Evolutionary conservation across 2,888 invertebrate species (phyloP), one percentile per base, ranked within the genome.

Genomic region (Acanthosepion esculentum): DNA sequence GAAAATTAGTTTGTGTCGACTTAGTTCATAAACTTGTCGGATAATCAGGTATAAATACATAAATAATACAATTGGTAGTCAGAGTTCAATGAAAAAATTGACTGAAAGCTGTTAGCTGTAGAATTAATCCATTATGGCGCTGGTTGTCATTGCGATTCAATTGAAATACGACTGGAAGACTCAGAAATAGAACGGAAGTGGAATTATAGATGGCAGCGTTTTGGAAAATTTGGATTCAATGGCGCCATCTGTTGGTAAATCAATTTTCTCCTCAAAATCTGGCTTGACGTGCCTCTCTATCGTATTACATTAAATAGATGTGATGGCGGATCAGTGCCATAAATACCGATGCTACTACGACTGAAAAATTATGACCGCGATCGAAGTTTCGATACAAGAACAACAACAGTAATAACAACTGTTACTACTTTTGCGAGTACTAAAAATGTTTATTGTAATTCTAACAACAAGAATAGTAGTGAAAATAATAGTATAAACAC

Each of bases 141-240:
- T 78, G 78, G 78, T 78, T 78, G 78, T 78, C 78, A 78, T n/a
- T 78, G 78, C 18, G 78, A 18, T 78, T 78, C 78, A 78, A 78
- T 78, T 78, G 78, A 78, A 78, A 78, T 78, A 78, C 78, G 78
- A n/a, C n/a, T n/a, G n/a, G 78, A 78, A 78, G 78, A 78, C n/a
- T 78, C 78, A n/a, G n/a, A 78, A 78, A n/a, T 12, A n/a, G 78
- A 78, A 33, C 78, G 78, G 78, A 78, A 78, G 78, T 78, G n/a
- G n/a, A n/a, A n/a, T n/a, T n/a, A n/a, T n/a, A n/a, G n/a, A n/a
- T n/a, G 78, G 78, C 78, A 78, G n/a, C 78, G 33, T 78, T 78
- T 78, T 78, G 78, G n/a, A 78, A 78, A 78, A 78, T 78, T 78
- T 78, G n/a, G 78, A 78, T 78, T 78, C 78, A 33, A 15, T 78